Evolutionary conservation across 2,113 vertebrate genomes (phyloP).

Genomic region (Neodon shergylaensis): DNA sequence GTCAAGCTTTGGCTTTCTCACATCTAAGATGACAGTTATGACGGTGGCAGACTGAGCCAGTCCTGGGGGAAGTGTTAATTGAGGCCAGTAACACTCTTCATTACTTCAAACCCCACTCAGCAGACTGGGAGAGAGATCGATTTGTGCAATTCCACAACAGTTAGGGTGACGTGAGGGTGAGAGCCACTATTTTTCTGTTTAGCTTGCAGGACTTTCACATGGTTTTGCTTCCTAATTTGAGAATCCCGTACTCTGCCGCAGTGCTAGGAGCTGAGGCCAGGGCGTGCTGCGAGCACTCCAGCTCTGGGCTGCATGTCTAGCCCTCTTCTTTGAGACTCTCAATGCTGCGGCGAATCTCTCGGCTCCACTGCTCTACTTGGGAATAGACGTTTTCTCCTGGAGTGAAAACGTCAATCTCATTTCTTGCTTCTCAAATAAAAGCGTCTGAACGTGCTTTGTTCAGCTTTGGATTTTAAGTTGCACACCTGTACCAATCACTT

Average conservation of each 20-base stretch:
- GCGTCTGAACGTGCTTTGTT: background rate
- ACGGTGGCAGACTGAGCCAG: background rate
- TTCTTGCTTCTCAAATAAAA: constrained; percentile 22
- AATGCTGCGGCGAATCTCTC: background rate
- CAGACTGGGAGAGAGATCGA: background rate
- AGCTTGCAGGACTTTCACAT: background rate
- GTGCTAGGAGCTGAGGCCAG: background rate
- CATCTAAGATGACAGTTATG: background rate
- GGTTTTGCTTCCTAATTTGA: constrained; percentile 12
- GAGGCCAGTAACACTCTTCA: background rate
- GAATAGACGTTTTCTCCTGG: background rate
- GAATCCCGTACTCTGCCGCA: background rate
- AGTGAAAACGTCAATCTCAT: constrained; percentile 18
- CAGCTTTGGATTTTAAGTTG: background rate
- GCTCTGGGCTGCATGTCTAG: background rate
- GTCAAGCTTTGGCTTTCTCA: background rate
- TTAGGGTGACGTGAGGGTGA: background rate
- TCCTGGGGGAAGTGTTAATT: background rate
- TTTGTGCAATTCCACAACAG: background rate
- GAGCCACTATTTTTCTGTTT: background rate
- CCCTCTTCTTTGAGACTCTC: background rate
- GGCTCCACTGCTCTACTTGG: background rate
- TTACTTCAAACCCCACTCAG: background rate
- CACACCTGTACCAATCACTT: background rate
- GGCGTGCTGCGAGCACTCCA: too few relatives aligned